phyloP scores from a whole-genome alignment of 2,797 vertebrate genomes.

The Gymnoscopelus braueri region DNA sequence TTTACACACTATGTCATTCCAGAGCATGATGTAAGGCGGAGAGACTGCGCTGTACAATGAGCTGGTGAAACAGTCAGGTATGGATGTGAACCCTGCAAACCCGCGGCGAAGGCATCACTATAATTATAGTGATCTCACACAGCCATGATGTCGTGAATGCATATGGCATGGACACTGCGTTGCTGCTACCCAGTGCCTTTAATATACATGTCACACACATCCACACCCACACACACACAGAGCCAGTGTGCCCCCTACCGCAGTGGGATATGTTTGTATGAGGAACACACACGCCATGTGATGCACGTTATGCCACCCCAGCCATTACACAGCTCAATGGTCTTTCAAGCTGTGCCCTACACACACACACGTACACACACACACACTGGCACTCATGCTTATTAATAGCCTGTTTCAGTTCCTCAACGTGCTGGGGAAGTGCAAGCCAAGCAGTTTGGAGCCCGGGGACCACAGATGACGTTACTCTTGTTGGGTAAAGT shows the following conservation, averaged over 20 bases:
- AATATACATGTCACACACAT: conserved; percentile 15
- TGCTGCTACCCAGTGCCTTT: too few relatives aligned
- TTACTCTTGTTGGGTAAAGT: conserved; percentile 54
- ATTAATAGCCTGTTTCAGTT: conserved; percentile 78
- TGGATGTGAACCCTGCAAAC: conserved; percentile 40
- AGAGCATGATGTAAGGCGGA: conserved; percentile 25
- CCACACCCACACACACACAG: conserved; percentile 28
- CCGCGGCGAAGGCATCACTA: conserved; percentile 39
- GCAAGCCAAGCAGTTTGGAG: conserved; percentile 67
- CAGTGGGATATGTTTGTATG: conserved; percentile 44
- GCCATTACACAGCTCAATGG: conserved; percentile 63
- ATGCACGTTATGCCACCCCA: conserved; percentile 56
- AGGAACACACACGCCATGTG: conserved; percentile 58
- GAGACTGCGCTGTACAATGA: background rate
- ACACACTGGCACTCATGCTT: conserved; percentile 31
- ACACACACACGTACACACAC: conserved; percentile 42
- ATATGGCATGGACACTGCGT: too few relatives aligned
- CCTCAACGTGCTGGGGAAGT: conserved; percentile 68
- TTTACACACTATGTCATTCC: conserved; percentile 23
- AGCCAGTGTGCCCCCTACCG: conserved; percentile 35
- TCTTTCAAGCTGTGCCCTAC: conserved; percentile 59
- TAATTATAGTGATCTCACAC: conserved; percentile 37
- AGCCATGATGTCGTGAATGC: background rate
- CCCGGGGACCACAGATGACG: conserved; percentile 58
- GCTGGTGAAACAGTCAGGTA: conserved; percentile 14